A percentile compares a stretch with the other conserved stretches of the same genome.
Evolutionary conservation across 2,113 vertebrate genomes (phyloP).

Genomic region (Platichthys stellatus): DNA sequence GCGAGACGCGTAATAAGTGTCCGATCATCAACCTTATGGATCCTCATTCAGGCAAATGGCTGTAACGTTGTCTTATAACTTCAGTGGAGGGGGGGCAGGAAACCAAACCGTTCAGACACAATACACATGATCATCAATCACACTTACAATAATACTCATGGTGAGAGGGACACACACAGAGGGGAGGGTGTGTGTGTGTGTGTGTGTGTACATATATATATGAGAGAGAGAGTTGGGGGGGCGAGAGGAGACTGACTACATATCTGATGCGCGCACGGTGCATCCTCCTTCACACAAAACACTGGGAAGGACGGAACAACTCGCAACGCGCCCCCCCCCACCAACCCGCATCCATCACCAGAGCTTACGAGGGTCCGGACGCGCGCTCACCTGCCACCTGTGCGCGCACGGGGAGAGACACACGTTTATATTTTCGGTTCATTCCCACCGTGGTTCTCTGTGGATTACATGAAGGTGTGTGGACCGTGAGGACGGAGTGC

Average conservation of each 20-base stretch:
- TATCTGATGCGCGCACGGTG: slow-evolving; percentile 25
- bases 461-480: slow-evolving; percentile 43
- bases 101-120: slow-evolving; percentile 21
- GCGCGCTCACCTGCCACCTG: slow-evolving; percentile 9
- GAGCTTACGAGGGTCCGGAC: slow-evolving; percentile 5
- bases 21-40: slow-evolving; percentile 3
- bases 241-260: slow-evolving; percentile 12
- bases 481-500: slow-evolving; percentile 52
- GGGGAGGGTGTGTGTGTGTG: slow-evolving; percentile 17
- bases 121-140: slow-evolving; percentile 49
- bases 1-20: not conserved
- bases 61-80: not conserved
- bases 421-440: not conserved
- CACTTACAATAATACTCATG: slow-evolving; percentile 30
- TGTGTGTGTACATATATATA: slow-evolving; percentile 11
- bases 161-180: not conserved
- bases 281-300: slow-evolving; percentile 14
- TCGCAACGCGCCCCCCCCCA: not conserved
- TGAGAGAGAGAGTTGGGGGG: slow-evolving; percentile 5
- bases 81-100: not conserved
- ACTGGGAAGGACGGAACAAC: slow-evolving; percentile 34
- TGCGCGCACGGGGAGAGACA: not conserved
- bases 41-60: slow-evolving; percentile 5
- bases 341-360: not conserved
- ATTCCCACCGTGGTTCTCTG: not conserved